A percentile compares a stretch with the other conserved stretches of the same genome.
Conservation (phyloP, 2,113 vertebrate genomes). For the Dipodomys merriami region DNA sequence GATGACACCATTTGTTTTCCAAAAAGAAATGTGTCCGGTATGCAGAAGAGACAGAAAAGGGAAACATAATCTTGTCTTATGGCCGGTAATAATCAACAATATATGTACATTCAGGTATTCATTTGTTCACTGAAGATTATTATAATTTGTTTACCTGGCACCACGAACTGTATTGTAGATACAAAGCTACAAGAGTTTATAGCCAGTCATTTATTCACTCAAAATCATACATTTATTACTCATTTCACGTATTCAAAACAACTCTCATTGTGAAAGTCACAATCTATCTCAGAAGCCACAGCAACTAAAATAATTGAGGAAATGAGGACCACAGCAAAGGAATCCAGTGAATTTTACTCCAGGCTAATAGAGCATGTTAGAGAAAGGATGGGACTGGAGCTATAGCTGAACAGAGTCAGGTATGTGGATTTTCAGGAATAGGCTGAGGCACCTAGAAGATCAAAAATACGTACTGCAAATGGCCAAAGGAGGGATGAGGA, state of each 20-base stretch:
- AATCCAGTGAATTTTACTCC: background rate
- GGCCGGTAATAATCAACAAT: background rate
- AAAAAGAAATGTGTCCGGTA: background rate
- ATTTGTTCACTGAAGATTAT: background rate
- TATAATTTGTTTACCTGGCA: background rate
- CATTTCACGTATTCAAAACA: background rate
- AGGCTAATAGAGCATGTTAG: too few species aligned
- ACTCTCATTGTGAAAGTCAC: background rate
- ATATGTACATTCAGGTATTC: background rate
- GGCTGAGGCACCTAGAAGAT: background rate
- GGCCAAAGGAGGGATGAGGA: background rate
- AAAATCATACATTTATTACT: conserved; percentile 12
- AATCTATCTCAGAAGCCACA: background rate
- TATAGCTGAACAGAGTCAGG: background rate
- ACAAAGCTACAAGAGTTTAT: conserved; percentile 3
- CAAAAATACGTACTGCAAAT: too few species aligned
- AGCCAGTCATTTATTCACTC: conserved; percentile 33
- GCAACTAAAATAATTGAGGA: background rate
- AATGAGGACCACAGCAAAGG: background rate
- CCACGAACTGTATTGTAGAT: background rate
- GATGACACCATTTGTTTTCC: background rate
- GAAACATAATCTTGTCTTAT: background rate
- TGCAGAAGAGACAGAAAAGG: background rate
- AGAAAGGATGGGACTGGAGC: background rate
- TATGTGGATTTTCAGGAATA: background rate